Base-by-base conservation (phyloP, 2,888 invertebrate species). In the Apantesis nais region DNA sequence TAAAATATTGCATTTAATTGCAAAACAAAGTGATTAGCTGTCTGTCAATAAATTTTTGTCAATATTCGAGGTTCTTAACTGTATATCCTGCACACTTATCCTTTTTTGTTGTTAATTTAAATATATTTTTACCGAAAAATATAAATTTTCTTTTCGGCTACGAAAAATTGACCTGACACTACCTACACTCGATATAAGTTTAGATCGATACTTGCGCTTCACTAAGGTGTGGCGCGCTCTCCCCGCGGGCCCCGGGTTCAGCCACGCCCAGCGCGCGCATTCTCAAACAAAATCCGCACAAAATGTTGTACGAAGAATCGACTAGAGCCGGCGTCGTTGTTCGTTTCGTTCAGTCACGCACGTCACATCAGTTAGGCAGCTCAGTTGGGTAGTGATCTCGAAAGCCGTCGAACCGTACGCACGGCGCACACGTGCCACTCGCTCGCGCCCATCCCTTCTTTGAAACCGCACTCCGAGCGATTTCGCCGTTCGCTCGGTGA, bases 241-340 rank as follows among this genome's bases (percentile, higher is more conserved):
- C 92, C 92, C 92, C 90, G 88, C 91, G 88, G 90, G 90, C 92
- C 90, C 82, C 90, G 85, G 81, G 79, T 58, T 80, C 75, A 85
- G 89, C 92, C 92, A 93, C 93, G 93, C 93, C 93, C 93, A 92
- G 89, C 88, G 90, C 87, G 93, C 92, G 92, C 92, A 92, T 91
- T 92, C 89, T 91, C 89, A 86, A 90, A 92, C 90, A n/a, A n/a
- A 90, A 90, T 91, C 88, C 85, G 88, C 88, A 91, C 87, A 90
- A 91, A 90, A 91, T 91, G 89, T 88, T 89, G 90, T 88, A 87
- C 84, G 86, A 86, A 87, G 89, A 87, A 88, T 84, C 85, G 89
- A 89, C 86, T 88, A 84, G 88, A 86, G 83, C 84, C 85, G 86
- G 85, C 86, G 74, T 72, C 76, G 87, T 83, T 83, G 86, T 85